phyloP scores from a whole-genome alignment of 2,888 invertebrate species.

The Timema cristinae region DNA sequence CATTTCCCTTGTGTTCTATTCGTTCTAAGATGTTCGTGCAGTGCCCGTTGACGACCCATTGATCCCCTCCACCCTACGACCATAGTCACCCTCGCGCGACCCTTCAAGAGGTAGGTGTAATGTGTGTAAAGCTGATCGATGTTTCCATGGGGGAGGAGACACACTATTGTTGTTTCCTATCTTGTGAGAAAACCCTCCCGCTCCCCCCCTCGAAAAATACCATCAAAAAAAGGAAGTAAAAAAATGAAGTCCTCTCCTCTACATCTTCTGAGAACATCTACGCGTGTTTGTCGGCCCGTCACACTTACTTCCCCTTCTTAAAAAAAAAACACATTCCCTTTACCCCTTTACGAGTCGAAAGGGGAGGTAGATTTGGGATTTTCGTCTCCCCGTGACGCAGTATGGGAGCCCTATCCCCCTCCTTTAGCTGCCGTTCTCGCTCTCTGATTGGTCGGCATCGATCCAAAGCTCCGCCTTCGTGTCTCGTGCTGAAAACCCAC shows the following conservation, averaged over 20 bases:
- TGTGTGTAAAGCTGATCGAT: not conserved
- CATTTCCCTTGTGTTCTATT: too few species aligned
- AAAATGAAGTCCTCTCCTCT: not conserved
- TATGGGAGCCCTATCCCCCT: slow-evolving; percentile 18
- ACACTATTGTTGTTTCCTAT: slow-evolving; percentile 21
- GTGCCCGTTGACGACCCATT: too few species aligned
- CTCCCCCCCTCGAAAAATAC: not conserved
- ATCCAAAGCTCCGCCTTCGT: slow-evolving; percentile 21
- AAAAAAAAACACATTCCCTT: not conserved
- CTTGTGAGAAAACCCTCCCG: slow-evolving; percentile 17
- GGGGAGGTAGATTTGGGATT: slow-evolving; percentile 17
- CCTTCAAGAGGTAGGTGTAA: not conserved
- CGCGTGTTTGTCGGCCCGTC: slow-evolving; percentile 28
- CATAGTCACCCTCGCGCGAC: too few species aligned
- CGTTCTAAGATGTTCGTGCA: too few species aligned
- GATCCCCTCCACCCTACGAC: too few species aligned
- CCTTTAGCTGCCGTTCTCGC: not conserved
- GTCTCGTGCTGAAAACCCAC: slow-evolving; percentile 22
- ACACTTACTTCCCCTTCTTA: slow-evolving; percentile 20
- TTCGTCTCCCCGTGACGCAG: slow-evolving; percentile 24
- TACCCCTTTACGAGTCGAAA: slow-evolving; percentile 16
- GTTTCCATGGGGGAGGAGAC: slow-evolving; percentile 3
- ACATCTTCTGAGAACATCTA: slow-evolving; percentile 19
- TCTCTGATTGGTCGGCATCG: slow-evolving; percentile 24
- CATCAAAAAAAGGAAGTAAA: too few species aligned